phyloP scores from a whole-genome alignment of 2,888 invertebrate genomes.

The Erebia aethiops region DNA sequence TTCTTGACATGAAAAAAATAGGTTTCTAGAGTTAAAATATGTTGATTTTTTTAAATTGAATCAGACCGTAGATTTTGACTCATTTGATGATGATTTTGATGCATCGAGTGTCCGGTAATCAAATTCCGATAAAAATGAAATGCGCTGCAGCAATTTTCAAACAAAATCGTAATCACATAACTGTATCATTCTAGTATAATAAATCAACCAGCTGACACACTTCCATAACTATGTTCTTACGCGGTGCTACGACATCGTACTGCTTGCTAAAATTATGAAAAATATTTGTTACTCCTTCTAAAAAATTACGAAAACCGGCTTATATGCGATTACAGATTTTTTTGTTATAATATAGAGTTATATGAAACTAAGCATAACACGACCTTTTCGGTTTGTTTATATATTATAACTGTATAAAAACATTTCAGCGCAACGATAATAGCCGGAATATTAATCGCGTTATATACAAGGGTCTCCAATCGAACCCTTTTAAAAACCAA shows the following conservation, averaged over 20 bases:
- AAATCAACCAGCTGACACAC: neutral
- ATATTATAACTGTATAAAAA: neutral
- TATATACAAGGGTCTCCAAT: slow-evolving; percentile 21
- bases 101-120: slow-evolving; percentile 16
- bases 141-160: neutral
- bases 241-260: no score
- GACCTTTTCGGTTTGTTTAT: neutral
- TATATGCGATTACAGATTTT: no score
- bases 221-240: no score
- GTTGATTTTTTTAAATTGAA: slow-evolving; percentile 3
- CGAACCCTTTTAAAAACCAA: slow-evolving; percentile 36
- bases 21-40: no score
- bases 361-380: neutral
- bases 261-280: no score
- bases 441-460: slow-evolving; percentile 21
- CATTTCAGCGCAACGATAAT: slow-evolving; percentile 11
- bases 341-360: no score
- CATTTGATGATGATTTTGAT: neutral
- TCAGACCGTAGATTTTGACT: slow-evolving; percentile 10
- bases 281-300: no score
- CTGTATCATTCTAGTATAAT: neutral
- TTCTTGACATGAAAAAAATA: neutral
- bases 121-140: slow-evolving; percentile 7
- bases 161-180: neutral
- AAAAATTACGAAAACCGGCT: no score